Evolutionary conservation across 2,113 vertebrate genomes (phyloP).

Genomic region (Thamnophis sirtalis): DNA sequence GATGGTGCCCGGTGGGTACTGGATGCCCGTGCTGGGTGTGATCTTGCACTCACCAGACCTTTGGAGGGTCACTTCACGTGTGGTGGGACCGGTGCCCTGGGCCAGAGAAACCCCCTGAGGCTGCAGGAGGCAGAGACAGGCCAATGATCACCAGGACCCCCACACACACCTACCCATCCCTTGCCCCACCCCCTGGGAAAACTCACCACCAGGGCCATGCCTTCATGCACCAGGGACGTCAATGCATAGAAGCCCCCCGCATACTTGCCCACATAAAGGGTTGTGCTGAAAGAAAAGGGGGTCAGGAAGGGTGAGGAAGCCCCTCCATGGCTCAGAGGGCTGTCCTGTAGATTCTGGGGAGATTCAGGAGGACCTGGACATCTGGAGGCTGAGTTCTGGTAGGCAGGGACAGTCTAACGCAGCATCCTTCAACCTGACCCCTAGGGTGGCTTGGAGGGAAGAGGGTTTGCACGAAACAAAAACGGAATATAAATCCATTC

Average conservation of each 20-base stretch:
- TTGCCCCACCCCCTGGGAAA: rapidly evolving
- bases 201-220: conserved; percentile 82
- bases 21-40: conserved; percentile 85
- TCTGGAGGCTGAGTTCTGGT: background rate
- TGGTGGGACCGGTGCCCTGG: conserved; percentile 82
- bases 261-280: conserved; percentile 89
- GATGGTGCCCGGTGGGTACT: conserved; percentile 85
- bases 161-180: rapidly evolving
- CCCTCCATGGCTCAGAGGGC: background rate
- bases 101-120: conserved; percentile 86
- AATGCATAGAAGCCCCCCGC: conserved; percentile 86
- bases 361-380: background rate
- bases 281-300: conserved; percentile 70
- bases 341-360: background rate
- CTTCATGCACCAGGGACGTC: conserved; percentile 85
- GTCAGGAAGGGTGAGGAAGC: background rate
- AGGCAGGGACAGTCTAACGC: background rate
- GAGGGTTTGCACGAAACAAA: background rate
- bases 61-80: conserved; percentile 82
- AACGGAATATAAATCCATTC: background rate
- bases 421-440: background rate
- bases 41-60: conserved; percentile 86
- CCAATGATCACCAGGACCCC: rapidly evolving
- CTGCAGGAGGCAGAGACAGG: conserved; percentile 59
- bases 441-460: background rate